Base-by-base conservation (phyloP, 2,888 invertebrate species). In the Penaeus monodon region DNA sequence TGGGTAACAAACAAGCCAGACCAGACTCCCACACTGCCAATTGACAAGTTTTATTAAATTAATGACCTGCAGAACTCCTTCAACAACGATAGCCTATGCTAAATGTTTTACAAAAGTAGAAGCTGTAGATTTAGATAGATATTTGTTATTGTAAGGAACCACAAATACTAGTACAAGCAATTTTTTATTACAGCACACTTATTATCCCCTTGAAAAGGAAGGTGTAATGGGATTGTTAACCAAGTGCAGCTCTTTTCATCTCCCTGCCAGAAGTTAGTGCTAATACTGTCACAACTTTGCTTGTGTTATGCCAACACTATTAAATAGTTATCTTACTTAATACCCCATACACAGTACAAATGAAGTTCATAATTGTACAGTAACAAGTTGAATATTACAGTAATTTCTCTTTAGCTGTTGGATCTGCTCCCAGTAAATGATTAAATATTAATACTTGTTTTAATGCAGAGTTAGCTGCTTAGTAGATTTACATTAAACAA, bases 281-380 rank as follows among this genome's bases (percentile, higher is more conserved):
- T 44, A 66, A 66, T 44, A 66, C 66, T 84, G 66, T 74, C 68
- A 68, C 77, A 84, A 77, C 76, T 77, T 77, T 70, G 78, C 57
- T 57, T 57, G 57, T 57, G 57, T 57, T 57, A 57, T 79, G 78
- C 74, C 79, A 85, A 79, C 78, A 85, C 38, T 64, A 73, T 85
- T 68, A 68, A 49, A n/a, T 79, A 24, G 38, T 76, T 85, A 57
- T 79, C 79, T 73, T 79, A 65, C n/a, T 85, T 29, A 22, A 63
- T 80, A 65, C 85, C 85, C 85, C 85, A 85, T 85, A 80, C 85
- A 85, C 85, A 85, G 85, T 85, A 85, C 85, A 85, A 85, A 57
- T 17, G 57, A 57, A 85, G 85, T 85, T 80, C 78, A 85, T 85
- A 80, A 80, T 64, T 85, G 80, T 85, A 85, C 85, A 80, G 80